Conservation (phyloP, 2,113 vertebrate genomes). For the Rhea americana region DNA sequence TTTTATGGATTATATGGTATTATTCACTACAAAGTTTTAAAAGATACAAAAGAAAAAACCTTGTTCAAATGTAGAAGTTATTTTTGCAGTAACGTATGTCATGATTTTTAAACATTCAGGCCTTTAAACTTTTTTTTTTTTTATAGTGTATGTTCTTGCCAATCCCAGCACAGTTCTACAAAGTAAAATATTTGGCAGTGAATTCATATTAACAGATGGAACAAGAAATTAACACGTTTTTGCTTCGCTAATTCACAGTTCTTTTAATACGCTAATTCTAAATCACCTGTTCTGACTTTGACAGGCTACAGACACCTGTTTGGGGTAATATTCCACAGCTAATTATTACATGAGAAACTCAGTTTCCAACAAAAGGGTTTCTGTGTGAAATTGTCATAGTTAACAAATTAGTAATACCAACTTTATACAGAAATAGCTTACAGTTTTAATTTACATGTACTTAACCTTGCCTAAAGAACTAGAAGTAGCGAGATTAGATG, state of each 20-base stretch:
- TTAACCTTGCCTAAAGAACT: slow-evolving; percentile 66
- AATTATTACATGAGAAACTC: slow-evolving; percentile 98
- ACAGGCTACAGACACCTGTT: slow-evolving; percentile 99
- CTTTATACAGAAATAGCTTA: slow-evolving; percentile 76
- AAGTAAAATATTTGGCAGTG: slow-evolving; percentile 97
- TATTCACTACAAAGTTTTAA: slow-evolving; percentile 75
- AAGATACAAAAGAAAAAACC: slow-evolving; percentile 82
- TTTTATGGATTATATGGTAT: slow-evolving; percentile 71
- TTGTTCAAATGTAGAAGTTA: slow-evolving; percentile 83
- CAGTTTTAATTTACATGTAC: slow-evolving; percentile 72
- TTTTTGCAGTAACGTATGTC: slow-evolving; percentile 87
- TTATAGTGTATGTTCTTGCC: slow-evolving; percentile 89
- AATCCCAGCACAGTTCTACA: slow-evolving; percentile 88
- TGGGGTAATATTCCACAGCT: slow-evolving; percentile 93
- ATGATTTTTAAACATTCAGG: slow-evolving; percentile 88
- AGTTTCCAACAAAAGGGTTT: slow-evolving; percentile 86
- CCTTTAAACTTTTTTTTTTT: slow-evolving; percentile 85
- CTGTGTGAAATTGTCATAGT: slow-evolving; percentile 89
- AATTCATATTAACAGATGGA: slow-evolving; percentile 99
- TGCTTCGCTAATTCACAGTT: slow-evolving; percentile 94
- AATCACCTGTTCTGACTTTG: slow-evolving; percentile 93
- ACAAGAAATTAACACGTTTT: slow-evolving; percentile 99
- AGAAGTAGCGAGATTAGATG: slow-evolving; percentile 22
- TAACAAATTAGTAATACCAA: slow-evolving; percentile 87
- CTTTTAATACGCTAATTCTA: slow-evolving; percentile 93